Percentiles rank a stretch among this genome's conserved stretches.
These are phyloP conservation scores for Sarcoramphus papa DNA, from an alignment of 2,797 vertebrate genomes.

Conservation along the genomic window DNA sequence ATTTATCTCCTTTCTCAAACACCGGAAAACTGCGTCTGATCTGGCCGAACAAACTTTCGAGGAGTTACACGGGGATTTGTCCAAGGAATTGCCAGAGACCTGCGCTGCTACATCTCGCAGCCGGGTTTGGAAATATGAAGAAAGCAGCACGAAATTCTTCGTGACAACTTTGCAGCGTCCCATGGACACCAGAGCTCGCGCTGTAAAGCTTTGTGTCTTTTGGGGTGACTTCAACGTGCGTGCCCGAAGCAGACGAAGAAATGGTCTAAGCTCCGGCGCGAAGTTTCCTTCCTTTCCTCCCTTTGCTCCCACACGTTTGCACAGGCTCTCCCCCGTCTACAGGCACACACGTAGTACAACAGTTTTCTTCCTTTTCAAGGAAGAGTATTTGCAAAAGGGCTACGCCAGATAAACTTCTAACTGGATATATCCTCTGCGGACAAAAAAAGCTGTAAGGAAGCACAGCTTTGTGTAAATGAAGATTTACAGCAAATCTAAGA, in stretches of 20 bases:
- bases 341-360: fast-evolving
- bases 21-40: fast-evolving
- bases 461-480: background rate
- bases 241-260: background rate
- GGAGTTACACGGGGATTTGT: background rate
- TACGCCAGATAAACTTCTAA: background rate
- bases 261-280: fast-evolving
- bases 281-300: background rate
- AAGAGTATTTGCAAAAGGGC: background rate
- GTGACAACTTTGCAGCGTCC: background rate
- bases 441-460: background rate
- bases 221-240: fast-evolving
- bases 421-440: background rate
- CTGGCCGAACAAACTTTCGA: background rate
- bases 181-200: background rate
- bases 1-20: background rate
- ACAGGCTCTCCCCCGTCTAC: background rate
- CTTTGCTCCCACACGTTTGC: background rate
- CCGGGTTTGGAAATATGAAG: background rate
- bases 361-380: background rate
- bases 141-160: background rate
- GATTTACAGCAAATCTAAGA: background rate
- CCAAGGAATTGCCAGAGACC: background rate
- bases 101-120: background rate
- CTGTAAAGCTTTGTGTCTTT: background rate